Conservation (phyloP, 2,113 vertebrate genomes). For the Calonectris borealis region DNA sequence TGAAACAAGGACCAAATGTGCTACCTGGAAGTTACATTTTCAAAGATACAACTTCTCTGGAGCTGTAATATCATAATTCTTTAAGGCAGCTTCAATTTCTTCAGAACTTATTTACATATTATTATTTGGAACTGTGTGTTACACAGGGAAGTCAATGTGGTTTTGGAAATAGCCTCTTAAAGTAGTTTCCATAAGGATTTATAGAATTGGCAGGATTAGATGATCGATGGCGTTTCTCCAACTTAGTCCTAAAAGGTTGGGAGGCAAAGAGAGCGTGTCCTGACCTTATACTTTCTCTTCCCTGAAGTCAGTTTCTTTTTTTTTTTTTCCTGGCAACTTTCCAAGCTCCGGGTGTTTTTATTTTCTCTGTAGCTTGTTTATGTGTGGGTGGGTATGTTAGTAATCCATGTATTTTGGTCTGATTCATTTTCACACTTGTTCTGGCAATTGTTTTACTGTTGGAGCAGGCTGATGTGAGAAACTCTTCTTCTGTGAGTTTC, state of each 20-base stretch:
- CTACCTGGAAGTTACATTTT: not conserved
- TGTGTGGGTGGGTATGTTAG: not conserved
- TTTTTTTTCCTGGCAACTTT: not conserved
- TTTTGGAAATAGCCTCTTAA: not conserved
- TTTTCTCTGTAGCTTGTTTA: constrained; percentile 14
- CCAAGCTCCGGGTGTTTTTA: not conserved
- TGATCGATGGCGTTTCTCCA: accelerated
- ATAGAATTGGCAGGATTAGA: not conserved
- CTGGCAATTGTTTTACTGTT: constrained; percentile 6
- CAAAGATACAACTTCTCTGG: not conserved
- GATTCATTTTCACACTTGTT: not conserved
- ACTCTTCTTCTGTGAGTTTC: not conserved
- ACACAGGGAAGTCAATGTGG: not conserved
- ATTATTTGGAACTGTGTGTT: not conserved
- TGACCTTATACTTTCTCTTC: not conserved
- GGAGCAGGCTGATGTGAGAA: not conserved
- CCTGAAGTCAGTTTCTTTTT: not conserved
- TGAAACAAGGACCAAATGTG: not conserved
- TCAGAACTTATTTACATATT: not conserved
- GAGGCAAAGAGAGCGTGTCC: not conserved
- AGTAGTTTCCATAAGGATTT: not conserved
- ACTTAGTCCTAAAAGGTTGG: not conserved
- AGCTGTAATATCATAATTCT: not conserved
- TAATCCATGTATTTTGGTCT: not conserved
- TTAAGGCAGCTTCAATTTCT: not conserved